phyloP scores from a whole-genome alignment of 2,113 vertebrate species.

The Dendropsophus ebraccatus region DNA sequence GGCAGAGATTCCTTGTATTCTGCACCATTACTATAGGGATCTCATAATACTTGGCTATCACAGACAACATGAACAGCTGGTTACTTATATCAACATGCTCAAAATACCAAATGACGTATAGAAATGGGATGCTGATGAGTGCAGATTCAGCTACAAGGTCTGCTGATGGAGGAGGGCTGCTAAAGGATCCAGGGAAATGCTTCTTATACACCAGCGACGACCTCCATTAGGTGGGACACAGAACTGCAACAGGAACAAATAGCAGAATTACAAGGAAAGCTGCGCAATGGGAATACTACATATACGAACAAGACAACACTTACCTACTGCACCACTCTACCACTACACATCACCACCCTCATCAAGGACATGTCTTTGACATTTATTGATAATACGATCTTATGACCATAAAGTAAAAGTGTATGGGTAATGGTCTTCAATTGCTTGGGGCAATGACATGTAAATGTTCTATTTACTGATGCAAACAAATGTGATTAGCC shows the following conservation, averaged over 20 bases:
- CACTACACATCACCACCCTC: background rate
- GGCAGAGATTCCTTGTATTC: background rate
- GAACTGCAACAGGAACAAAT: constrained; percentile 52
- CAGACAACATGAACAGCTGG: constrained; percentile 39
- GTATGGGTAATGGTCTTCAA: background rate
- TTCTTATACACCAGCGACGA: background rate
- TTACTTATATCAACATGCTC: constrained; percentile 42
- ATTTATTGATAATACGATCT: background rate
- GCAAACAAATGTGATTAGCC: background rate
- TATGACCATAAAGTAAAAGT: background rate
- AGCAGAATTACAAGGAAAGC: background rate
- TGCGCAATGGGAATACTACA: constrained; percentile 15
- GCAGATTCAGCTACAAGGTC: constrained; percentile 38
- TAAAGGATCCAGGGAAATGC: constrained; percentile 17
- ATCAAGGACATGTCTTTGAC: constrained; percentile 15
- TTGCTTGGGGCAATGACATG: background rate
- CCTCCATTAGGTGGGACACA: constrained; percentile 58
- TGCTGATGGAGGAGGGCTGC: background rate
- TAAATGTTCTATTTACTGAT: background rate
- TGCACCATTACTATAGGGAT: constrained; percentile 8
- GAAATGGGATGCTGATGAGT: constrained; percentile 38
- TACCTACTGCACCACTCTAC: constrained; percentile 16
- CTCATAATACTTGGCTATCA: constrained; percentile 22
- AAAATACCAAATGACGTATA: constrained; percentile 44
- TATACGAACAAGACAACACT: constrained; percentile 4